Conservation (phyloP, 1,140 invertebrate species). For the Neodiprion fabricii region DNA sequence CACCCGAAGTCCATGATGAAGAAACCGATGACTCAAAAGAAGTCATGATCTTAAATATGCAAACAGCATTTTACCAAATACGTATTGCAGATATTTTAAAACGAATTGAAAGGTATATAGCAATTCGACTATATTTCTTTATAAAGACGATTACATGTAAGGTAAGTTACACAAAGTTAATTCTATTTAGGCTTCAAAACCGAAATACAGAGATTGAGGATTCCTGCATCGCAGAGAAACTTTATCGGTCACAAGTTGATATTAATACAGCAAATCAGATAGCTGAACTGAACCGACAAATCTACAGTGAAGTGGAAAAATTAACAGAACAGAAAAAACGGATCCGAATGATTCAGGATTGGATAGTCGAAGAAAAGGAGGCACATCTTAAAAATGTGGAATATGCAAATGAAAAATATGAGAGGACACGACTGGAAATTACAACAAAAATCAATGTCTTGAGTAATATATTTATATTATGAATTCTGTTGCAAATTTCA, state of each 20-base stretch:
- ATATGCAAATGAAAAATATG: conserved; percentile 37
- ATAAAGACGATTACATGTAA: conserved; percentile 3
- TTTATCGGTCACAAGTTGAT: conserved; percentile 21
- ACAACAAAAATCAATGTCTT: conserved; percentile 41
- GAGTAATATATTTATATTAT: conserved; percentile 36
- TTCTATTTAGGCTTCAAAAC: conserved; percentile 38
- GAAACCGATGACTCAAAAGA: conserved; percentile 13
- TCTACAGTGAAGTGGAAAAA: conserved; percentile 33
- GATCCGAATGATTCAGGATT: conserved; percentile 30
- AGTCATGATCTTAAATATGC: conserved; percentile 41
- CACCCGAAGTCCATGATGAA: conserved; percentile 27
- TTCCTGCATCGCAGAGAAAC: conserved; percentile 20
- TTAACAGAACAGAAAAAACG: conserved; percentile 31
- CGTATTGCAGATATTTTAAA: conserved; percentile 38
- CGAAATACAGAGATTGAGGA: conserved; percentile 41
- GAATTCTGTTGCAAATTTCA: conserved; percentile 10
- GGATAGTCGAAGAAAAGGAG: conserved; percentile 28
- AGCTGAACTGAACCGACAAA: conserved; percentile 36
- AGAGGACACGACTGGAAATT: conserved; percentile 34
- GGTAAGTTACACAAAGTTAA: conserved; percentile 13
- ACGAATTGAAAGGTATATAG: conserved; percentile 41
- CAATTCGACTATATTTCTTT: conserved; percentile 11
- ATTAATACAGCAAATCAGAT: conserved; percentile 42
- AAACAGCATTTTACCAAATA: conserved; percentile 45
- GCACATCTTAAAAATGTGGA: conserved; percentile 35